Conservation (phyloP, 1,140 invertebrate species). For the Calycopis cecrops region DNA sequence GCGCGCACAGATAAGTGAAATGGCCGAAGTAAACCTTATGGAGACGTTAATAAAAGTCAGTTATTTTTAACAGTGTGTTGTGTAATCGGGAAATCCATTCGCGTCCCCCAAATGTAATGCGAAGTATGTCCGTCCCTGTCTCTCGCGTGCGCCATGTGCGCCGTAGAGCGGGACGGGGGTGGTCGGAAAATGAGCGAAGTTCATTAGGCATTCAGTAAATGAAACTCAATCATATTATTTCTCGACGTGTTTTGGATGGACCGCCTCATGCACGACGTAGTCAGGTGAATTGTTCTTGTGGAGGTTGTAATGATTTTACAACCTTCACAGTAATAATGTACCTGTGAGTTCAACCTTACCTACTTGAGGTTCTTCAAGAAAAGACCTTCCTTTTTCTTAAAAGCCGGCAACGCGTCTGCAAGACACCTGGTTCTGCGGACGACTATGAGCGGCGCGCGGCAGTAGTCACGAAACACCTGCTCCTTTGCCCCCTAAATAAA, state of each 20-base stretch:
- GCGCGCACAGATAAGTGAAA: conserved; percentile 2
- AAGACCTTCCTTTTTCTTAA: no score
- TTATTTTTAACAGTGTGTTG: conserved; percentile 3
- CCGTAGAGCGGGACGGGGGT: conserved; percentile 26
- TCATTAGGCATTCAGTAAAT: conserved; percentile 56
- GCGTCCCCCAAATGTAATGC: conserved; percentile 5
- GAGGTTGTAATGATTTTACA: no score
- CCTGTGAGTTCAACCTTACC: no score
- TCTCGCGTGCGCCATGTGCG: background rate
- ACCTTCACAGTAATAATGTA: no score
- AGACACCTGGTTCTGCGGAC: no score
- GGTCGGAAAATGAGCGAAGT: conserved; percentile 37
- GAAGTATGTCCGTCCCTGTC: conserved; percentile 24
- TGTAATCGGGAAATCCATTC: conserved; percentile 19
- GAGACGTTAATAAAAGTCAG: background rate
- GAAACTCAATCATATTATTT: conserved; percentile 55
- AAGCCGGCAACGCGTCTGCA: no score
- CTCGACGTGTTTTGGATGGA: conserved; percentile 38
- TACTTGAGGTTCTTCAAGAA: no score
- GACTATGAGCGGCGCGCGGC: no score
- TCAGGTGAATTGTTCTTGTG: no score
- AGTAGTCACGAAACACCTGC: no score
- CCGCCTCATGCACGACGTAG: conserved; percentile 25
- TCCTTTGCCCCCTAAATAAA: no score
- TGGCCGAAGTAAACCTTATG: conserved; percentile 1